Evolutionary conservation across 2,113 vertebrate species (phyloP).

Genomic region (Trochalopteron elliotii): DNA sequence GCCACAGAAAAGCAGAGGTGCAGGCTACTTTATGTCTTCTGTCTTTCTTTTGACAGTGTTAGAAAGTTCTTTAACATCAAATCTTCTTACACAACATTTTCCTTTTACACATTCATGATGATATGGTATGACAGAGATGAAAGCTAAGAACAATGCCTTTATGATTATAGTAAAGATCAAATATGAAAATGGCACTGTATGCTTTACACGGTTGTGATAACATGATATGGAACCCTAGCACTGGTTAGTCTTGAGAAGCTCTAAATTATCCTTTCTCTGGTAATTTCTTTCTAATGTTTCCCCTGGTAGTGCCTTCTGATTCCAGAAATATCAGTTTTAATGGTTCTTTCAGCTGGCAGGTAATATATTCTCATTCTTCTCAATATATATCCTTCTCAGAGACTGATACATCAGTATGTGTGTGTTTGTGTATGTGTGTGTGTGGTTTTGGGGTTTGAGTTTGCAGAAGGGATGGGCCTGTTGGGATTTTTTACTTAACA

Average conservation of each 20-base stretch:
- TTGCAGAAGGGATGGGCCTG: background rate
- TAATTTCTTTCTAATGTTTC: background rate
- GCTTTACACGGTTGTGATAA: background rate
- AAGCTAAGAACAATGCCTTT: background rate
- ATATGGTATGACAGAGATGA: background rate
- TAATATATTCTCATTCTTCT: background rate
- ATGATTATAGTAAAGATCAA: background rate
- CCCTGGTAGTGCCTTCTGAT: background rate
- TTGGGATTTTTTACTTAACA: background rate
- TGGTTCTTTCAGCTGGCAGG: background rate
- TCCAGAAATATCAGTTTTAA: background rate
- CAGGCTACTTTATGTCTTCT: background rate
- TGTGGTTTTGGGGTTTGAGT: background rate
- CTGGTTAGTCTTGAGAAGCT: background rate
- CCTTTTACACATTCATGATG: background rate
- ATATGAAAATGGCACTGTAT: background rate
- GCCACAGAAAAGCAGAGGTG: background rate
- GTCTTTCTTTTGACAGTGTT: background rate
- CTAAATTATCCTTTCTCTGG: background rate
- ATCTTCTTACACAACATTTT: background rate
- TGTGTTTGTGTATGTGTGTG: too few species aligned
- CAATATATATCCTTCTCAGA: background rate
- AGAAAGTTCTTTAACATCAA: background rate
- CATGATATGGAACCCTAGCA: background rate
- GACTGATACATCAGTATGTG: background rate